phyloP scores from a whole-genome alignment of 2,888 invertebrate species.

The Apomyelois bistriatella region DNA sequence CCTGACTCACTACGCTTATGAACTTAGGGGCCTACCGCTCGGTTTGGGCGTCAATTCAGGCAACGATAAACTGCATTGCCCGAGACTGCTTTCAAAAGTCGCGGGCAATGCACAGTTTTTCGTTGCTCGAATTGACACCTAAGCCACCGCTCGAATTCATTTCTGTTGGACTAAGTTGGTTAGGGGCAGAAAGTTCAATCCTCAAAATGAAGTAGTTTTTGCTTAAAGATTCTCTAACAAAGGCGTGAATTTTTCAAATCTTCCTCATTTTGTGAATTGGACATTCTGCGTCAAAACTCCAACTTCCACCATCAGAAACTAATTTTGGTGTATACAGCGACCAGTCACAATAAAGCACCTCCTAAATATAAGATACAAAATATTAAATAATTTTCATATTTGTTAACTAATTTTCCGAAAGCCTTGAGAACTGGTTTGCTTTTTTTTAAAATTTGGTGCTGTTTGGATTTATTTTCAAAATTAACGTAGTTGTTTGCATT shows the following conservation, averaged over 20 bases:
- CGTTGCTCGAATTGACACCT: no score
- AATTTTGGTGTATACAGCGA: not conserved
- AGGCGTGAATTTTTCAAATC: no score
- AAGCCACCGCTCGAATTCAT: no score
- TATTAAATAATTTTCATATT: not conserved
- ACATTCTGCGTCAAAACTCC: not conserved
- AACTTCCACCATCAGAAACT: not conserved
- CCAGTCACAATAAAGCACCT: conserved; percentile 11
- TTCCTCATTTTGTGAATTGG: not conserved
- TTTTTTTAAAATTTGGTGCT: conserved; percentile 12
- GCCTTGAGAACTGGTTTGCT: conserved; percentile 17
- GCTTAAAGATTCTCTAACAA: no score
- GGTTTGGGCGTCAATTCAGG: no score
- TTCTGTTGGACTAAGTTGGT: no score
- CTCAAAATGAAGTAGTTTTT: not conserved
- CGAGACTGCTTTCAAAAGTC: no score
- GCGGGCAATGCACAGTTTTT: no score
- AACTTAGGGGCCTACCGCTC: not conserved
- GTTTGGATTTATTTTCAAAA: conserved; percentile 12
- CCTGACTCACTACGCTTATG: not conserved
- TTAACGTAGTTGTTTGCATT: not conserved
- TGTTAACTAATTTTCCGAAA: conserved; percentile 4
- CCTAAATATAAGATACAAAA: not conserved
- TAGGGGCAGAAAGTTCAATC: no score
- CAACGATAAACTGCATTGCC: no score